phyloP scores from a whole-genome alignment of 2,888 invertebrate genomes.

The Helobdella robusta region DNA sequence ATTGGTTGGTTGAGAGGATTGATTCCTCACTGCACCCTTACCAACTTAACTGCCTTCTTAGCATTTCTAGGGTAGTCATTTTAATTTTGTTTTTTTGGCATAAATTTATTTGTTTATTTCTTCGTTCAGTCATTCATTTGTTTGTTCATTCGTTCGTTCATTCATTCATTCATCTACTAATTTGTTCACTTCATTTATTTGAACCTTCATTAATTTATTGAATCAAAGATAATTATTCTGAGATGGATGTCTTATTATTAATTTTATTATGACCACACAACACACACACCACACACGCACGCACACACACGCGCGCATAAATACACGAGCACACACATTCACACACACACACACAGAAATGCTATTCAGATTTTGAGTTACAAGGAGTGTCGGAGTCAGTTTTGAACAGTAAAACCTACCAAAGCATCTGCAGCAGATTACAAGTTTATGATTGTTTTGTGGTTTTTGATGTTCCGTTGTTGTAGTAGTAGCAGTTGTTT shows the following conservation, averaged over 20 bases:
- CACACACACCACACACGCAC: not conserved
- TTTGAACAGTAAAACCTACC: slow-evolving; percentile 87
- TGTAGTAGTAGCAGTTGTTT: too few relatives aligned
- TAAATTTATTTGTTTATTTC: not conserved
- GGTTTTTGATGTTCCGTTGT: slow-evolving; percentile 3
- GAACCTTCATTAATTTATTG: not conserved
- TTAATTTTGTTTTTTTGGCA: not conserved
- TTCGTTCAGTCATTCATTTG: too few relatives aligned
- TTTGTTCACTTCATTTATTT: not conserved
- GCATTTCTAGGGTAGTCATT: slow-evolving; percentile 72
- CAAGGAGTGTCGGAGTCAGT: slow-evolving; percentile 97
- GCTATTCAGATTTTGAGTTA: slow-evolving; percentile 95
- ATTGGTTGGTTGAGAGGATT: slow-evolving; percentile 82
- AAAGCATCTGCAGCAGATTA: slow-evolving; percentile 81
- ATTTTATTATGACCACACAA: not conserved
- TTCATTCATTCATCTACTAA: too few relatives aligned
- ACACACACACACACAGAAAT: slow-evolving; percentile 62
- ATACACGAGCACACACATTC: not conserved
- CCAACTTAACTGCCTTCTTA: slow-evolving; percentile 88
- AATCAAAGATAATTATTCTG: not conserved
- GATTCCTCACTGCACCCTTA: slow-evolving; percentile 89
- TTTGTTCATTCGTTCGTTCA: too few relatives aligned
- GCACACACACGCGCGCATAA: not conserved
- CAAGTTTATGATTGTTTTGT: slow-evolving; percentile 57
- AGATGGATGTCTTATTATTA: not conserved